Conservation (phyloP, 2,888 invertebrate genomes). For the Melanotus villosus region DNA sequence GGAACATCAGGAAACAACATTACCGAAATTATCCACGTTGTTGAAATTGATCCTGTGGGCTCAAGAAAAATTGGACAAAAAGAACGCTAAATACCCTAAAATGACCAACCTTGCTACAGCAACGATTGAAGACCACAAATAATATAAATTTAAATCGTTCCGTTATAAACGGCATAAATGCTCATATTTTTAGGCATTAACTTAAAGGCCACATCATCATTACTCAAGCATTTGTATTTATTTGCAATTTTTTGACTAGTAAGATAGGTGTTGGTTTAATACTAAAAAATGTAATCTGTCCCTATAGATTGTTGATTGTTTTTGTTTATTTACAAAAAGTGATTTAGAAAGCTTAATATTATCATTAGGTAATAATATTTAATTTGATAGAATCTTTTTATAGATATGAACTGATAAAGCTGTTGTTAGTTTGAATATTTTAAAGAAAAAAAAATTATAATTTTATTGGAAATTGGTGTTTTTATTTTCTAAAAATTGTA, state of each 20-base stretch:
- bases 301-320: neutral
- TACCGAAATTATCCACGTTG: constrained; percentile 92
- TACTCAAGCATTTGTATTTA: neutral
- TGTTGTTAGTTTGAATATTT: too few relatives aligned
- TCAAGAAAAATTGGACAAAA: constrained; percentile 94
- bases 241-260: neutral
- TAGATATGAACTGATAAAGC: too few relatives aligned
- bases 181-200: constrained; percentile 41
- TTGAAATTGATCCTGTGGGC: constrained; percentile 96
- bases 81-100: constrained; percentile 95
- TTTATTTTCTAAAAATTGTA: too few relatives aligned
- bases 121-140: constrained; percentile 83
- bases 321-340: too few relatives aligned
- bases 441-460: too few relatives aligned
- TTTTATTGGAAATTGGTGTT: too few relatives aligned
- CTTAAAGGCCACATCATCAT: neutral
- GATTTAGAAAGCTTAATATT: too few relatives aligned
- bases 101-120: constrained; percentile 94
- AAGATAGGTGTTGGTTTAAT: neutral
- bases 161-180: constrained; percentile 36
- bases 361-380: too few relatives aligned
- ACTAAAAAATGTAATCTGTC: neutral
- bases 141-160: constrained; percentile 55
- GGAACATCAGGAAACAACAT: constrained; percentile 92
- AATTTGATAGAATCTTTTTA: too few relatives aligned